Conservation (phyloP, 1,140 invertebrate species). For the Drusus annulatus region DNA sequence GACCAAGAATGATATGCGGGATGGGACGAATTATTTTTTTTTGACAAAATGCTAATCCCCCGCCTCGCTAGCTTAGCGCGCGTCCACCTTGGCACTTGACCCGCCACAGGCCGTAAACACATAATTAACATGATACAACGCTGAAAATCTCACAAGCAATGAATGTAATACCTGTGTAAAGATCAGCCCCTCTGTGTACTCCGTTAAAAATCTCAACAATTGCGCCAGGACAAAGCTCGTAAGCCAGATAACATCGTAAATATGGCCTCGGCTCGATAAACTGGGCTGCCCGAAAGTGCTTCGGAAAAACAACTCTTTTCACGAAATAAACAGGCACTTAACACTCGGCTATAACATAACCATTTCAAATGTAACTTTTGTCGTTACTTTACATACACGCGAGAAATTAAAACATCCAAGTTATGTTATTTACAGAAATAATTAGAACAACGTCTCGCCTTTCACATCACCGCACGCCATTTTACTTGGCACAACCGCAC, state of each 20-base stretch:
- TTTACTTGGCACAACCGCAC: constrained; percentile 70
- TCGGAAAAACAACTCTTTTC: constrained; percentile 40
- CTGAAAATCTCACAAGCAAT: neutral
- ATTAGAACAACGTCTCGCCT: constrained; percentile 73
- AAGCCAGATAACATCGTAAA: constrained; percentile 73
- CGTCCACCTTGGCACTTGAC: constrained; percentile 52
- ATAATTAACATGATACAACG: constrained; percentile 32
- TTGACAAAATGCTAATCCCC: constrained; percentile 45
- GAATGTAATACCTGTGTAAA: constrained; percentile 37
- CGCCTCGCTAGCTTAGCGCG: constrained; percentile 37
- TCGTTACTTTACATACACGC: constrained; percentile 20
- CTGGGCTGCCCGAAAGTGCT: constrained; percentile 50
- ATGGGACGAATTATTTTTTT: constrained; percentile 24
- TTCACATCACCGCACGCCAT: constrained; percentile 71
- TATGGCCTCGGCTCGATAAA: constrained; percentile 70
- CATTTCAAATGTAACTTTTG: constrained; percentile 29
- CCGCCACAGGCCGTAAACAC: constrained; percentile 43
- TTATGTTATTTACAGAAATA: constrained; percentile 71
- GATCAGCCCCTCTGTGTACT: constrained; percentile 3
- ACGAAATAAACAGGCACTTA: constrained; percentile 39
- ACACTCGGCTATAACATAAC: constrained; percentile 44
- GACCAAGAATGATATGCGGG: neutral
- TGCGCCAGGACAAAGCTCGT: constrained; percentile 66
- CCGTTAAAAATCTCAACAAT: constrained; percentile 17
- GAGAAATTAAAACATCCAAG: constrained; percentile 56